Conservation (phyloP, 2,888 invertebrate genomes). For the Glomeris marginata region DNA sequence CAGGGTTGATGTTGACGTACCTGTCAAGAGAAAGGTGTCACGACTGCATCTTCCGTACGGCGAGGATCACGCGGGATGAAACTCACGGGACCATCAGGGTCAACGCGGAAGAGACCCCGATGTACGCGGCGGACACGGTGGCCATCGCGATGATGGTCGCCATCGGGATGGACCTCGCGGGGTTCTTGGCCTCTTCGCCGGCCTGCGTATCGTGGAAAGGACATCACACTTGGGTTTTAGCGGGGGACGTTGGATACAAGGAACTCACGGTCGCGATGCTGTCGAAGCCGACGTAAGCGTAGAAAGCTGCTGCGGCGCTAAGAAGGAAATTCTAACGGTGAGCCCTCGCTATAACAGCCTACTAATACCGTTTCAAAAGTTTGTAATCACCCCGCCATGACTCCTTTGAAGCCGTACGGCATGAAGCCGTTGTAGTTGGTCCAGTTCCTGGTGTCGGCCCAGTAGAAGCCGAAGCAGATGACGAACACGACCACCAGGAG, state of each 20-base stretch:
- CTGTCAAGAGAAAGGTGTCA: no score
- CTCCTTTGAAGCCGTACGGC: constrained; percentile 60
- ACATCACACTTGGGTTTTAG: no score
- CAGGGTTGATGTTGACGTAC: constrained; percentile 44
- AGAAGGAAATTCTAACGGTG: no score
- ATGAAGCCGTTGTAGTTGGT: constrained; percentile 55
- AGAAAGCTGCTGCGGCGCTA: constrained; percentile 74
- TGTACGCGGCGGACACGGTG: constrained; percentile 57
- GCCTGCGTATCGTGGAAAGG: constrained; percentile 28
- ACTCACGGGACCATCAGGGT: constrained; percentile 56
- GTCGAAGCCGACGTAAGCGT: constrained; percentile 83
- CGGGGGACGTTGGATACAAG: no score
- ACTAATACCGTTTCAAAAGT: no score
- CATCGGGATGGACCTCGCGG: constrained; percentile 52
- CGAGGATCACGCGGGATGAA: no score
- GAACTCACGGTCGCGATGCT: constrained; percentile 54
- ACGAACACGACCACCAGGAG: constrained; percentile 59
- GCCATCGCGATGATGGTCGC: constrained; percentile 68
- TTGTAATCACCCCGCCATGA: constrained; percentile 39
- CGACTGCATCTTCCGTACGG: no score
- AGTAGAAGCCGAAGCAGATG: constrained; percentile 66
- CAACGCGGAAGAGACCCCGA: constrained; percentile 63
- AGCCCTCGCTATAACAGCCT: no score
- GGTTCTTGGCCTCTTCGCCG: constrained; percentile 58
- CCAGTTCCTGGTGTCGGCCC: constrained; percentile 71